A percentile compares a stretch with the other conserved stretches of the same genome.
phyloP scores from a whole-genome alignment of 2,113 vertebrate genomes.

The Gadus macrocephalus region DNA sequence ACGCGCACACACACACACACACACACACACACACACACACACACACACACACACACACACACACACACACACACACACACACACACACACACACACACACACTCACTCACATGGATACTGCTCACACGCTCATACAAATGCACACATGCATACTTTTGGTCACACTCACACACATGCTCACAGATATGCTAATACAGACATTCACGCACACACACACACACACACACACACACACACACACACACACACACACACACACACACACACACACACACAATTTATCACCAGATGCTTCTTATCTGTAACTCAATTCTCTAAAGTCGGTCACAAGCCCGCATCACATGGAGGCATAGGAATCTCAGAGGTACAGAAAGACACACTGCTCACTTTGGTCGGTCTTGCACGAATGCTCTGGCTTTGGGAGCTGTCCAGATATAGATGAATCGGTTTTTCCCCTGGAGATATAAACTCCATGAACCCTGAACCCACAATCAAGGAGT shows the following conservation, averaged over 20 bases:
- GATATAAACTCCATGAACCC: conserved; percentile 31
- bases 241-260: conserved; percentile 5
- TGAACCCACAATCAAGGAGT: not conserved
- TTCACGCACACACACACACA: conserved; percentile 3
- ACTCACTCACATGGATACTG: not conserved
- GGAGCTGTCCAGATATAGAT: conserved; percentile 4
- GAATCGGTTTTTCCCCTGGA: conserved; percentile 31
- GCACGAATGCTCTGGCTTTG: conserved; percentile 2
- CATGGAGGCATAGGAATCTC: conserved; percentile 54
- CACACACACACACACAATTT: conserved; percentile 9
- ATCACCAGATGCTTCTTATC: conserved; percentile 31
- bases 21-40: no score
- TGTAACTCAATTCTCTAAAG: conserved; percentile 65
- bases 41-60: not conserved
- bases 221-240: conserved; percentile 5
- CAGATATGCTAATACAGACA: not conserved
- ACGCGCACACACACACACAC: no score
- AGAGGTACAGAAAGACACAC: conserved; percentile 24
- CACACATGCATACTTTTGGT: not conserved
- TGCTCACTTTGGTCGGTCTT: conserved; percentile 17
- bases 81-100: conserved; percentile 15
- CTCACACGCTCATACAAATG: conserved; percentile 2
- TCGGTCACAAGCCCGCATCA: conserved; percentile 61
- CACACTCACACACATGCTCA: conserved; percentile 16
- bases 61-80: conserved; percentile 1